Percentiles rank a stretch among this genome's conserved stretches.
Conservation (phyloP, 2,888 invertebrate genomes). For the Operophtera brumata region DNA sequence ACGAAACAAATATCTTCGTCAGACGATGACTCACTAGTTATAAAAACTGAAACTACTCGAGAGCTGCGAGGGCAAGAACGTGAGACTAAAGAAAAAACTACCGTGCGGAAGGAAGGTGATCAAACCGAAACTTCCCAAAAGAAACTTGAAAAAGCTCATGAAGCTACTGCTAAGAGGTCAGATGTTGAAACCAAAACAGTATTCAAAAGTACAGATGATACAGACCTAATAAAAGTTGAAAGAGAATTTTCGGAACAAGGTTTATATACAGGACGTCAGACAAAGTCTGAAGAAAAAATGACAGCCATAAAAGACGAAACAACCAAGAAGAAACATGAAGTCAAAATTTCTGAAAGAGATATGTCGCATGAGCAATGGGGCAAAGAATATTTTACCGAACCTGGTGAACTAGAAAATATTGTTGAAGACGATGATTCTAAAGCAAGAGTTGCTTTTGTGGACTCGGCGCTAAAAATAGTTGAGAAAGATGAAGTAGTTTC, state of each 20-base stretch:
- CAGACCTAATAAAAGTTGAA: constrained; percentile 66
- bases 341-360: constrained; percentile 77
- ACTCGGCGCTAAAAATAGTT: constrained; percentile 66
- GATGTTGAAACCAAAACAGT: constrained; percentile 74
- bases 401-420: constrained; percentile 71
- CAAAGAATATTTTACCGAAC: constrained; percentile 77
- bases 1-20: constrained; percentile 75
- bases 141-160: constrained; percentile 76
- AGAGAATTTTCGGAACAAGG: constrained; percentile 73
- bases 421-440: constrained; percentile 68
- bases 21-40: constrained; percentile 72
- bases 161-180: constrained; percentile 71
- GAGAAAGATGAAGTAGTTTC: constrained; percentile 74
- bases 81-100: constrained; percentile 74
- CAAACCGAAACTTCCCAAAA: constrained; percentile 76
- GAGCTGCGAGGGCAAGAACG: constrained; percentile 75
- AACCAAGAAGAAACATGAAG: constrained; percentile 71
- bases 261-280: constrained; percentile 68
- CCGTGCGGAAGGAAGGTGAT: constrained; percentile 67
- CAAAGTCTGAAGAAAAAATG: constrained; percentile 75
- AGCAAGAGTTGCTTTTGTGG: constrained; percentile 66
- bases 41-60: constrained; percentile 73
- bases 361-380: constrained; percentile 78
- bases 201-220: constrained; percentile 67
- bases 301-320: constrained; percentile 75